These are phyloP conservation scores for Gopherus evgoodei DNA, from an alignment of 2,113 vertebrate species.

Conservation along the genomic window DNA sequence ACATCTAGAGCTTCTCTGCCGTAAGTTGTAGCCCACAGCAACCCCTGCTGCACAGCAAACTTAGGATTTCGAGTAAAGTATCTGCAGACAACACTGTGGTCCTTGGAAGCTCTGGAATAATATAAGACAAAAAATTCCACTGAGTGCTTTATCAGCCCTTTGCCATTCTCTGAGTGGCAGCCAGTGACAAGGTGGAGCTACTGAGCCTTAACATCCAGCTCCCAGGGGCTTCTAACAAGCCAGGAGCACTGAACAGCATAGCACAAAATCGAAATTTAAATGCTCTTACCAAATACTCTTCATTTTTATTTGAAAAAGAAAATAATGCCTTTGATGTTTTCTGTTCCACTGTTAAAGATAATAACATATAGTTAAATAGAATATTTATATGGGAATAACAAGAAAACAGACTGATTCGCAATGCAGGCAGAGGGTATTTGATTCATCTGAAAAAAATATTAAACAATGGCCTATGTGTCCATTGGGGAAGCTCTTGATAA, in stretches of 20 bases:
- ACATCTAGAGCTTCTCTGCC: neutral
- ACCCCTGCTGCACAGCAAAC: neutral
- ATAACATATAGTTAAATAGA: neutral
- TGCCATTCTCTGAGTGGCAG: slow-evolving; percentile 1
- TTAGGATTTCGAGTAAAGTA: neutral
- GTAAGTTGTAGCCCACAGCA: neutral
- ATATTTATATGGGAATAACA: neutral
- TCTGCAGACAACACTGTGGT: neutral
- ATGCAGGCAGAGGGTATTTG: neutral
- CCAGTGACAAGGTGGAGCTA: neutral
- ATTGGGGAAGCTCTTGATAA: neutral
- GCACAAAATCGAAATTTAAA: neutral
- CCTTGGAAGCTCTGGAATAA: neutral
- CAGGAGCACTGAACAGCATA: neutral
- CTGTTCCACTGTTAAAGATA: neutral
- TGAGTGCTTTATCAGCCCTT: neutral
- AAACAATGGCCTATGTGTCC: neutral
- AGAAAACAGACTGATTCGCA: neutral
- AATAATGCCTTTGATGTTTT: neutral
- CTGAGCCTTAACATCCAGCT: neutral
- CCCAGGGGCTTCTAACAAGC: neutral
- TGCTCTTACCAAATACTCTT: neutral
- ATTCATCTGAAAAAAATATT: neutral
- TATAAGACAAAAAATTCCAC: neutral
- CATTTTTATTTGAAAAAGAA: neutral